Evolutionary conservation across 2,113 vertebrate species (phyloP).

Genomic region (Nanger granti): DNA sequence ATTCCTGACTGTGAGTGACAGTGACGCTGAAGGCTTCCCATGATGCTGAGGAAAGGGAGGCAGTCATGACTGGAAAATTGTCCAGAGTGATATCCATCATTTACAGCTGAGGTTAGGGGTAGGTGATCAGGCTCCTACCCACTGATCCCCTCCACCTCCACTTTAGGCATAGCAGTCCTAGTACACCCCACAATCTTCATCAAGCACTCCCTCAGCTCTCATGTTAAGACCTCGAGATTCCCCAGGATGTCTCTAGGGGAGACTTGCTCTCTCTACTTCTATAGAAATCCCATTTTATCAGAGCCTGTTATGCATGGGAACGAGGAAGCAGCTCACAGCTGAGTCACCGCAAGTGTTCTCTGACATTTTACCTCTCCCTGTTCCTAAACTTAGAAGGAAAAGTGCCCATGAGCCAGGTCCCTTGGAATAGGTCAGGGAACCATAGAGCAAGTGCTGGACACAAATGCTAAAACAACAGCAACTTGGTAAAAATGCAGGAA

Average conservation of each 20-base stretch:
- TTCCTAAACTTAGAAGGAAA: background rate
- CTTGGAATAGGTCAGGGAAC: background rate
- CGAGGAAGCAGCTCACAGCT: background rate
- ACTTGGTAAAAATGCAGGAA: background rate
- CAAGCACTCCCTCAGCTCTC: background rate
- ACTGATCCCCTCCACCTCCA: background rate
- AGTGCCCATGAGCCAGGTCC: background rate
- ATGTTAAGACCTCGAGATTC: background rate
- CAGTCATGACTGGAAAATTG: background rate
- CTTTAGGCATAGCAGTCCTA: background rate
- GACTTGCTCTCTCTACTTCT: background rate
- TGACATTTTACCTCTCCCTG: background rate
- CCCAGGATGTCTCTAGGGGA: background rate
- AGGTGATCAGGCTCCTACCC: background rate
- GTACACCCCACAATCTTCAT: background rate
- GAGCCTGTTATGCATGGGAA: background rate
- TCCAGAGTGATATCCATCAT: background rate
- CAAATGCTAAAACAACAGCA: background rate
- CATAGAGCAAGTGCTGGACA: background rate
- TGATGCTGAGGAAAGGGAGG: background rate
- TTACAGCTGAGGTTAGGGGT: background rate
- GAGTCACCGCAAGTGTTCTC: background rate
- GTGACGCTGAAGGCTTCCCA: background rate
- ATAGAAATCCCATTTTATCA: background rate
- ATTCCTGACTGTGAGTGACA: background rate